Evolutionary conservation across 2,113 vertebrate species (phyloP).

Genomic region (Zootoca vivipara): DNA sequence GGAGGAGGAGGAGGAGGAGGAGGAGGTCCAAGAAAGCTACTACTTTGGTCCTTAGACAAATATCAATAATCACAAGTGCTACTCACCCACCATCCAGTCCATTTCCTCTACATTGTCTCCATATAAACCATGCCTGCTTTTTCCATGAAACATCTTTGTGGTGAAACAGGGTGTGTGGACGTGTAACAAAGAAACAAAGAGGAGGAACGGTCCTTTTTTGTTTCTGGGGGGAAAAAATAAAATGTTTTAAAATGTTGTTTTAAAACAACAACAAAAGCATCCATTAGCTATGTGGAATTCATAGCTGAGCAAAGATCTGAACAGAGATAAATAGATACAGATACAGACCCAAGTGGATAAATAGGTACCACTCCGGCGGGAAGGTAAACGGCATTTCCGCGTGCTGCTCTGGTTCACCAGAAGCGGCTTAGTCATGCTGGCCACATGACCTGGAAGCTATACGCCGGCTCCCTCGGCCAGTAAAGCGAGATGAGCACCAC

Average conservation of each 20-base stretch:
- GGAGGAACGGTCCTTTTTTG: conserved; percentile 81
- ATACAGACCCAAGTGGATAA: too few relatives aligned
- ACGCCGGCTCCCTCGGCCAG: too few relatives aligned
- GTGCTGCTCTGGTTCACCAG: too few relatives aligned
- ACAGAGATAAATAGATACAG: too few relatives aligned
- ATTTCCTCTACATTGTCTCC: conserved; percentile 90
- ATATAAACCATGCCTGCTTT: conserved; percentile 84
- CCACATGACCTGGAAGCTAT: too few relatives aligned
- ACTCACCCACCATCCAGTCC: conserved; percentile 88
- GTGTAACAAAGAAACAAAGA: conserved; percentile 85
- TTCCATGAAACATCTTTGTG: conserved; percentile 79
- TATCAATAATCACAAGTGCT: neutral
- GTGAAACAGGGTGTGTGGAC: conserved; percentile 81
- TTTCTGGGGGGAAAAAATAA: conserved; percentile 79
- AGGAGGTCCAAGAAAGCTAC: neutral
- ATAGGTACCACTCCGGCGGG: too few relatives aligned
- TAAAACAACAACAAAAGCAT: neutral
- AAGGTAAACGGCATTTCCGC: too few relatives aligned
- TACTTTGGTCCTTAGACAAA: neutral
- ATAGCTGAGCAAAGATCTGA: neutral
- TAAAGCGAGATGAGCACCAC: too few relatives aligned
- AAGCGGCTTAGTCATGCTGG: too few relatives aligned
- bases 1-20: too few relatives aligned
- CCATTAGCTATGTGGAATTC: neutral
- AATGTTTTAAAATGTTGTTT: neutral